A percentile compares a stretch with the other conserved stretches of the same genome.
Evolutionary conservation across 2,113 vertebrate genomes (phyloP).

Genomic region (Notothenia rossii): DNA sequence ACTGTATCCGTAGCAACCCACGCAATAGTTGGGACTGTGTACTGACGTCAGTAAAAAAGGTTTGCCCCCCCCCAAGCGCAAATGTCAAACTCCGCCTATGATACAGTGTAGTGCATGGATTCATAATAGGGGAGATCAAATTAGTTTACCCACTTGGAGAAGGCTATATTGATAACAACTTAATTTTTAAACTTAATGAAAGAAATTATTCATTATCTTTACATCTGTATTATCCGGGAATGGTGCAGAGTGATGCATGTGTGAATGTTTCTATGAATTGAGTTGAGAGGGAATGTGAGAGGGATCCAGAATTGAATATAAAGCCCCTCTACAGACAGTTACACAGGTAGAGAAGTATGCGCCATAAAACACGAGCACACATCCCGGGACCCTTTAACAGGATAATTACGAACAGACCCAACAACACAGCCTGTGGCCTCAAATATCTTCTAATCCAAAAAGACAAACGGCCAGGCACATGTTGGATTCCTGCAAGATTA

Average conservation of each 20-base stretch:
- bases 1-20: too few species aligned
- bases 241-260: not conserved
- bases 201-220: too few species aligned
- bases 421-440: constrained; percentile 56
- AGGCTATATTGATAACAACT: too few species aligned
- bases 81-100: too few species aligned
- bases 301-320: constrained; percentile 10
- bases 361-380: constrained; percentile 75
- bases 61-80: too few species aligned
- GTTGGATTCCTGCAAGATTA: constrained; percentile 35
- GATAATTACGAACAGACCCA: constrained; percentile 80
- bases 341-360: constrained; percentile 80
- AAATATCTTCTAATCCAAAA: constrained; percentile 52
- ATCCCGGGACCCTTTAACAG: constrained; percentile 75
- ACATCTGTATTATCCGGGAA: not conserved
- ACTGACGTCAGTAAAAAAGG: too few species aligned
- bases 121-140: too few species aligned
- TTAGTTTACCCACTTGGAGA: too few species aligned
- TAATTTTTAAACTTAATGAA: too few species aligned
- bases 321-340: constrained; percentile 52
- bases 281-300: constrained; percentile 17
- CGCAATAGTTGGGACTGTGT: too few species aligned
- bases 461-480: constrained; percentile 37
- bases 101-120: too few species aligned
- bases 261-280: constrained; percentile 3